Percentiles rank a stretch among this genome's conserved stretches.
Evolutionary conservation across 2,797 vertebrate genomes (phyloP).

Genomic region (Alcedo atthis): DNA sequence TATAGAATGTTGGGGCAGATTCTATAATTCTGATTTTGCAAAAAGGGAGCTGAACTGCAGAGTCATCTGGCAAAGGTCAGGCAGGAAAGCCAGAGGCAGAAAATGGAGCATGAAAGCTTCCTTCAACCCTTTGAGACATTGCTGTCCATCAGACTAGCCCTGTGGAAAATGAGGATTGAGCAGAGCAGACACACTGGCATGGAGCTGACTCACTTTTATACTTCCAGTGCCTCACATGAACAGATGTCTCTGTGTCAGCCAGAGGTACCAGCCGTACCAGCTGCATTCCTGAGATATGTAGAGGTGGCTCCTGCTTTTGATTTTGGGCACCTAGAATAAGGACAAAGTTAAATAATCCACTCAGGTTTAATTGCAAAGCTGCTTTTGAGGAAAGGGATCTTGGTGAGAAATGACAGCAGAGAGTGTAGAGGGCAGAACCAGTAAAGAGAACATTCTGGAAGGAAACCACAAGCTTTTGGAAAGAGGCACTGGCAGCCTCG

Average conservation of each 20-base stretch:
- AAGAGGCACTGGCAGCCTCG: neutral
- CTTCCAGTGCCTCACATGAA: fast-evolving
- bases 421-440: neutral
- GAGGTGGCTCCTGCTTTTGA: neutral
- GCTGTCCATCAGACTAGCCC: neutral
- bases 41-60: neutral
- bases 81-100: neutral
- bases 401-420: neutral
- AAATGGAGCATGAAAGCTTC: neutral
- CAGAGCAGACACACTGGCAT: neutral
- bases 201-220: neutral
- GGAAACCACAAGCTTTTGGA: neutral
- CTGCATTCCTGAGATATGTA: fast-evolving
- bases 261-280: neutral
- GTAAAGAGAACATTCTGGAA: neutral
- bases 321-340: neutral
- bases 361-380: neutral
- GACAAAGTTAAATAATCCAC: neutral
- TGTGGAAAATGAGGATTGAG: neutral
- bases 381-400: neutral
- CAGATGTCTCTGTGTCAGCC: neutral
- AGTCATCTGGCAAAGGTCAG: neutral
- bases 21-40: neutral
- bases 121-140: neutral
- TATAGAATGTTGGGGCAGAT: neutral